Conservation (phyloP, 1,140 invertebrate genomes). For the Acromyrmex charruanus region DNA sequence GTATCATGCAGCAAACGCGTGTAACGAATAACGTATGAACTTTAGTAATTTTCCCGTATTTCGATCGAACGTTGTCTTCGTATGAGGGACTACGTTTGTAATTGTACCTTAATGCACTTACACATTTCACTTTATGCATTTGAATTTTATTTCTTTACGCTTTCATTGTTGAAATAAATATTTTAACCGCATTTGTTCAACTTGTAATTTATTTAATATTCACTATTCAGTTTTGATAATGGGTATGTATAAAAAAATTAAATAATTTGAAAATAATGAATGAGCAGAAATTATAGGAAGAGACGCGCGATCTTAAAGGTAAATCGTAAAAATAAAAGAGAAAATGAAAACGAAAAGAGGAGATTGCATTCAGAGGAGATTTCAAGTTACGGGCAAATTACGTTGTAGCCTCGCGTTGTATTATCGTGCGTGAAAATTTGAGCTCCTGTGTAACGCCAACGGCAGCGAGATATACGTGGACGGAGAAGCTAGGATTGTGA, state of each 20-base stretch:
- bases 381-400: not conserved
- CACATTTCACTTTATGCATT: not conserved
- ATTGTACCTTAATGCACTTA: not conserved
- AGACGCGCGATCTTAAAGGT: too few species aligned
- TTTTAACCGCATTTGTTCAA: not conserved
- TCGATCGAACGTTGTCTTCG: not conserved
- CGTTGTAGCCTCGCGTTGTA: slow-evolving; percentile 6
- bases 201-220: not conserved
- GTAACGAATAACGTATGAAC: slow-evolving; percentile 27
- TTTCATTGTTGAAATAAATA: not conserved
- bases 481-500: slow-evolving; percentile 79
- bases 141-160: slow-evolving; percentile 2
- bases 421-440: slow-evolving; percentile 64
- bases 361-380: too few species aligned
- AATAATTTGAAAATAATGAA: slow-evolving; percentile 5
- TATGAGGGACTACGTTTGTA: not conserved
- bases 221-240: not conserved
- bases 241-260: not conserved
- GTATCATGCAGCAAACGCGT: slow-evolving; percentile 11
- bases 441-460: slow-evolving; percentile 69
- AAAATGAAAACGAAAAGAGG: not conserved
- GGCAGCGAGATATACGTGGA: slow-evolving; percentile 76
- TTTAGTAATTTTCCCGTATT: not conserved
- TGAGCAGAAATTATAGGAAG: not conserved
- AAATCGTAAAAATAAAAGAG: not conserved